Evolutionary conservation across 2,113 vertebrate genomes (phyloP).

Genomic region (Hymenochirus boettgeri): DNA sequence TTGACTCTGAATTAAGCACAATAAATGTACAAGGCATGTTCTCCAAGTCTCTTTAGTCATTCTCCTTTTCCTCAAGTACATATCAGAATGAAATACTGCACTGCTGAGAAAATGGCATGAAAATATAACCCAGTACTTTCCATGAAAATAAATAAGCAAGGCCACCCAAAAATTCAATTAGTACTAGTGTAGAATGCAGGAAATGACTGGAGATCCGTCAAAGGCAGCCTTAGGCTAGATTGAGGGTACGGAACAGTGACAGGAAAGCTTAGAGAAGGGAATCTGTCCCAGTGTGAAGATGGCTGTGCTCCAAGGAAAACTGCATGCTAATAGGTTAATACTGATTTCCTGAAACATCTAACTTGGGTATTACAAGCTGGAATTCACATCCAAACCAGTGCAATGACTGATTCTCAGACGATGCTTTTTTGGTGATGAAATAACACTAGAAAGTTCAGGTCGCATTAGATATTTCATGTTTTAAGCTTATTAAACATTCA

Average conservation of each 20-base stretch:
- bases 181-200: conserved; percentile 87
- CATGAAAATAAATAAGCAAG: conserved; percentile 99
- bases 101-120: conserved; percentile 95
- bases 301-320: conserved; percentile 73
- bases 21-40: conserved; percentile 47
- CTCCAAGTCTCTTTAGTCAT: conserved; percentile 45
- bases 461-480: conserved; percentile 55
- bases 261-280: conserved; percentile 63
- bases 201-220: conserved; percentile 79
- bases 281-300: conserved; percentile 63
- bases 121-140: conserved; percentile 97
- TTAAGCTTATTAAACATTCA: conserved; percentile 59
- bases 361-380: conserved; percentile 62
- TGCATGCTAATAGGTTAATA: conserved; percentile 60
- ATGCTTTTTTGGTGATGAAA: conserved; percentile 57
- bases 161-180: conserved; percentile 99
- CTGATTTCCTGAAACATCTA: conserved; percentile 62
- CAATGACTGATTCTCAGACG: conserved; percentile 52
- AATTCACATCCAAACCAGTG: conserved; percentile 58
- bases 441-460: conserved; percentile 57
- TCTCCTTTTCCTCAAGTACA: conserved; percentile 58
- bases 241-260: conserved; percentile 66
- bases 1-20: conserved; percentile 34
- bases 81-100: conserved; percentile 81
- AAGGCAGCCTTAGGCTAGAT: conserved; percentile 70